Percentiles rank a stretch among this genome's conserved stretches.
Evolutionary conservation across 1,140 invertebrate genomes (phyloP).

Genomic region (Caenorhabditis tropicalis): DNA sequence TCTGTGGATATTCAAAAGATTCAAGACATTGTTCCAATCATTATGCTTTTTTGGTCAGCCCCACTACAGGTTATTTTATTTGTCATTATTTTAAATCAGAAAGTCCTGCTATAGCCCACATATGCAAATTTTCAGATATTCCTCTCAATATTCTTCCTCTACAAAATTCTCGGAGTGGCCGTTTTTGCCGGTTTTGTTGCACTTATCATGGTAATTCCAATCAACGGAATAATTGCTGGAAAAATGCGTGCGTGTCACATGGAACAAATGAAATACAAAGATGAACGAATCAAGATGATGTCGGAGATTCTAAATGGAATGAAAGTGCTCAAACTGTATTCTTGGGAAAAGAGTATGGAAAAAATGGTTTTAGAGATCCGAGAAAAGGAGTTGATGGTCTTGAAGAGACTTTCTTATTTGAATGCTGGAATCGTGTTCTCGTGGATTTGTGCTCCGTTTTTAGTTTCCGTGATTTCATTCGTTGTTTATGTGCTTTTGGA

Average conservation of each 20-base stretch:
- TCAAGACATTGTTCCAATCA: conserved; percentile 11
- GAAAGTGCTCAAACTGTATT: conserved; percentile 85
- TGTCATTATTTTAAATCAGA: neutral
- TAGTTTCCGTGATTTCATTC: conserved; percentile 46
- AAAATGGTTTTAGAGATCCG: conserved; percentile 72
- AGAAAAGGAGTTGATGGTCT: conserved; percentile 49
- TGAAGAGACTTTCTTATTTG: conserved; percentile 38
- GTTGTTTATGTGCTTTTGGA: conserved; percentile 36
- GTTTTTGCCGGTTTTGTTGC: conserved; percentile 87
- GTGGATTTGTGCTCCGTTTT: conserved; percentile 41
- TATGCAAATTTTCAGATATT: conserved; percentile 30
- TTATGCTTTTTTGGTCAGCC: conserved; percentile 39
- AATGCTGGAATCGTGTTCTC: conserved; percentile 41
- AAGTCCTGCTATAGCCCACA: too few relatives aligned
- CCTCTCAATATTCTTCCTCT: conserved; percentile 41
- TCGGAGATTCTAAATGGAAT: conserved; percentile 76
- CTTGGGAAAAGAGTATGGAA: conserved; percentile 83
- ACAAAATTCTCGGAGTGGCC: conserved; percentile 77
- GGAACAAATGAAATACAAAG: conserved; percentile 70
- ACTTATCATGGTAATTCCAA: conserved; percentile 77
- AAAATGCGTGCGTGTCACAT: neutral
- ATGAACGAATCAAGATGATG: conserved; percentile 75
- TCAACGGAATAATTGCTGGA: neutral
- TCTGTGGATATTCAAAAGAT: conserved; percentile 73
- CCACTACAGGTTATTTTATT: conserved; percentile 48